A percentile compares a stretch with the other conserved stretches of the same genome.
Conservation (phyloP, 2,888 invertebrate genomes). For the Chrysotoxum bicinctum region DNA sequence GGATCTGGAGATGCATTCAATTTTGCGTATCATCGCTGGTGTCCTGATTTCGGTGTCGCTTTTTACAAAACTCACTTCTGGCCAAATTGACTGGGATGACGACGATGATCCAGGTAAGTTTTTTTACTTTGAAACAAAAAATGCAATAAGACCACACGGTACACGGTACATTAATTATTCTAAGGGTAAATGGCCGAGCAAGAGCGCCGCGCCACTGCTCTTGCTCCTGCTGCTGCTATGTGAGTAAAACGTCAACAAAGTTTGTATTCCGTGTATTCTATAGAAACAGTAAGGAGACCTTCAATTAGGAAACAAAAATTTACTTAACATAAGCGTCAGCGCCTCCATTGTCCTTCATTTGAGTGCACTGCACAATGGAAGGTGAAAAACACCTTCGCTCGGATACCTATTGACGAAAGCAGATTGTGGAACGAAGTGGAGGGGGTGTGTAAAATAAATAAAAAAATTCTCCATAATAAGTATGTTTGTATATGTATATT, state of each 20-base stretch:
- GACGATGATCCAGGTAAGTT: slow-evolving; percentile 82
- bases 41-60: slow-evolving; percentile 78
- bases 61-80: slow-evolving; percentile 79
- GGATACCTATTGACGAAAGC: neutral
- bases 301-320: slow-evolving; percentile 70
- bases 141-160: neutral
- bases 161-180: neutral
- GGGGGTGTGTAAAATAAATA: neutral
- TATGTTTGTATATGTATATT: slow-evolving; percentile 28
- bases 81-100: slow-evolving; percentile 82
- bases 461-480: slow-evolving; percentile 34
- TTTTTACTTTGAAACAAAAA: neutral
- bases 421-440: neutral
- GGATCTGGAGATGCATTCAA: slow-evolving; percentile 74
- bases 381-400: slow-evolving; percentile 39
- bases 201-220: neutral
- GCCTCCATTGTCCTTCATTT: slow-evolving; percentile 65
- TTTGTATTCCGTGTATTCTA: neutral
- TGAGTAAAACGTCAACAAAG: slow-evolving; percentile 59
- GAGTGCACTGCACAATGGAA: slow-evolving; percentile 62
- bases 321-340: slow-evolving; percentile 69
- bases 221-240: neutral
- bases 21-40: slow-evolving; percentile 75
- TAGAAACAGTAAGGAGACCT: slow-evolving; percentile 36
- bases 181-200: slow-evolving; percentile 65